These are phyloP conservation scores for Yponomeuta evonymella DNA, from an alignment of 2,888 invertebrate genomes.

Conservation along the genomic window DNA sequence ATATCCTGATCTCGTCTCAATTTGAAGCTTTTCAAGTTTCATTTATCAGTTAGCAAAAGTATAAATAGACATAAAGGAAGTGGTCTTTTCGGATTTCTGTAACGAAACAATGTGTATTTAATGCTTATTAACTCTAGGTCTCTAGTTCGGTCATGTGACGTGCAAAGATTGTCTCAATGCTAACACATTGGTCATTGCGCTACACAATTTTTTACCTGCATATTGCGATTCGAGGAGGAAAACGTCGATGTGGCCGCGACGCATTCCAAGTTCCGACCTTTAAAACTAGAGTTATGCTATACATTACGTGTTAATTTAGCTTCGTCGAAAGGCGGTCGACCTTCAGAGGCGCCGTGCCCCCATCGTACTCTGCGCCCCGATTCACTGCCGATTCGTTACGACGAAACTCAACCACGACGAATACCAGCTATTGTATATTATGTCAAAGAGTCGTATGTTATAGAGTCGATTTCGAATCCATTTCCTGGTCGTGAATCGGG, in stretches of 20 bases:
- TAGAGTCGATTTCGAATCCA: neutral
- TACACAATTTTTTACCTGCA: neutral
- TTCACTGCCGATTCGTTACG: conserved; percentile 17
- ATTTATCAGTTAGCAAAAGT: too few species aligned
- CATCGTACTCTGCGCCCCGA: conserved; percentile 25
- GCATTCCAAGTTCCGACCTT: conserved; percentile 15
- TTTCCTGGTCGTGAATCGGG: neutral
- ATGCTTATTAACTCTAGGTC: neutral
- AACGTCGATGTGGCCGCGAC: conserved; percentile 2
- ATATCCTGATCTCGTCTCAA: too few species aligned
- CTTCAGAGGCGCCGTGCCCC: conserved; percentile 50
- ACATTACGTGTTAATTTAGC: conserved; percentile 43
- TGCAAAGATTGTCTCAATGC: neutral
- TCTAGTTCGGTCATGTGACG: neutral
- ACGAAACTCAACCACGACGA: neutral
- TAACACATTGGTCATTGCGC: neutral
- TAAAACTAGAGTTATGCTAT: conserved; percentile 11
- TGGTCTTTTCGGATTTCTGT: too few species aligned
- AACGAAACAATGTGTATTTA: too few species aligned
- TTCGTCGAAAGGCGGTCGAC: conserved; percentile 60
- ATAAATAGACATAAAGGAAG: too few species aligned
- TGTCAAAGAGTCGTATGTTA: too few species aligned
- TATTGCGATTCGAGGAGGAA: conserved; percentile 7
- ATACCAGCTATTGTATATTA: neutral
- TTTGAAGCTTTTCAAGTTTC: too few species aligned